A percentile compares a stretch with the other conserved stretches of the same genome.
Conservation (phyloP, 2,113 vertebrate species). For the Carassius auratus region DNA sequence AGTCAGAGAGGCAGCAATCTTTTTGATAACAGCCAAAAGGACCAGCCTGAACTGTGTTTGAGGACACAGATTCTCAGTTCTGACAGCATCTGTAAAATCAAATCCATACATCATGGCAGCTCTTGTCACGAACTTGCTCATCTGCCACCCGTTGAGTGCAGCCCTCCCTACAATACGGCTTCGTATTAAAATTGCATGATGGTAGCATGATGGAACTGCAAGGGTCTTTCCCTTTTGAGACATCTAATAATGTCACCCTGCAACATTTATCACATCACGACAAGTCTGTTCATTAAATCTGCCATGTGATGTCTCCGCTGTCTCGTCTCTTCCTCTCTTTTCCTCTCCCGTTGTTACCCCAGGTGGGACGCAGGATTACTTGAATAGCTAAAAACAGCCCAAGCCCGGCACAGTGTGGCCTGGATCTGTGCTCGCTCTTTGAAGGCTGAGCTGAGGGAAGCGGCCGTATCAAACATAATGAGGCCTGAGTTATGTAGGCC, state of each 20-base stretch:
- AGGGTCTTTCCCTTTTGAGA: slow-evolving; percentile 47
- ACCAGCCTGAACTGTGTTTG: background rate
- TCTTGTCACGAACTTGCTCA: background rate
- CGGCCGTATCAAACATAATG: slow-evolving; percentile 39
- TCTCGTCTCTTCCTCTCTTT: background rate
- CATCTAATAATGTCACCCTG: slow-evolving; percentile 53
- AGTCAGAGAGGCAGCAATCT: background rate
- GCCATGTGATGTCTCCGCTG: slow-evolving; percentile 16
- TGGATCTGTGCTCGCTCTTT: slow-evolving; percentile 40
- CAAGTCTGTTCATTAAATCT: slow-evolving; percentile 45
- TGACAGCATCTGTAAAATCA: slow-evolving; percentile 35
- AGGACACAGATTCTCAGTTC: slow-evolving; percentile 18
- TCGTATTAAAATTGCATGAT: slow-evolving; percentile 47
- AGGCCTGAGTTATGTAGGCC: slow-evolving; percentile 55
- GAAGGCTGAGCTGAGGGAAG: slow-evolving; percentile 37
- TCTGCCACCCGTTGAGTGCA: slow-evolving; percentile 5
- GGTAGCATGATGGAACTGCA: slow-evolving; percentile 43
- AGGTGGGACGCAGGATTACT: slow-evolving; percentile 48
- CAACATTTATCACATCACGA: slow-evolving; percentile 56
- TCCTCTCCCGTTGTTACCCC: slow-evolving; percentile 13
- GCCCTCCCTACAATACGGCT: background rate
- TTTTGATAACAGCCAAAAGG: slow-evolving; percentile 21
- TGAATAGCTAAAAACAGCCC: slow-evolving; percentile 50
- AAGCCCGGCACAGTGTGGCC: slow-evolving; percentile 41
- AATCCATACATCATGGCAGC: slow-evolving; percentile 19